Evolutionary conservation across 2,797 vertebrate genomes (phyloP).

Genomic region (Apodemus agrarius): DNA sequence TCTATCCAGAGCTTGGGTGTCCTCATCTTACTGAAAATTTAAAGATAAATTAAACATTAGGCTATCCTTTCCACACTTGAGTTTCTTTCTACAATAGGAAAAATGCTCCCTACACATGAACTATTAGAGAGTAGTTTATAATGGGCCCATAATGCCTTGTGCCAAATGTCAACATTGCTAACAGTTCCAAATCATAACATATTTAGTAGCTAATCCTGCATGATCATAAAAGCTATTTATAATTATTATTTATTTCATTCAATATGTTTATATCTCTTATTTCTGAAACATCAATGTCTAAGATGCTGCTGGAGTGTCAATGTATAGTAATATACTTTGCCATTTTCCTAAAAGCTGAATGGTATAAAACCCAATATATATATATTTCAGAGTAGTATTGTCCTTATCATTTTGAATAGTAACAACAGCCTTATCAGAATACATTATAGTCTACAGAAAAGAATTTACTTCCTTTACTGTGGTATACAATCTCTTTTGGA

Average conservation of each 20-base stretch:
- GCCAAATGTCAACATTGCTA: conserved; percentile 40
- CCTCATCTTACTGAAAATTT: conserved; percentile 39
- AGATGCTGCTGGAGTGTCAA: conserved; percentile 2
- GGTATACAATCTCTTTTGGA: neutral
- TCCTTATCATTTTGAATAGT: conserved; percentile 32
- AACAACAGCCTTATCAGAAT: conserved; percentile 31
- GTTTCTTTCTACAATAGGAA: conserved; percentile 40
- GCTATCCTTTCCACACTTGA: conserved; percentile 20
- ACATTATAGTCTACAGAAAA: conserved; percentile 10
- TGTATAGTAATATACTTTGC: neutral
- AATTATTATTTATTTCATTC: conserved; percentile 50
- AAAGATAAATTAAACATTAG: conserved; percentile 51
- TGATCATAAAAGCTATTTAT: conserved; percentile 31
- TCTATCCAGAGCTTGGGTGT: conserved; percentile 31
- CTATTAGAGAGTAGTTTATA: conserved; percentile 45
- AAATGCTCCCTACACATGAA: neutral
- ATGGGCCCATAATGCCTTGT: neutral
- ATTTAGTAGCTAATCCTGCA: conserved; percentile 46
- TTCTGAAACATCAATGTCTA: conserved; percentile 41
- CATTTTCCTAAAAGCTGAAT: conserved; percentile 51
- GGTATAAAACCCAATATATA: conserved; percentile 27
- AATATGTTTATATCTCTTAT: conserved; percentile 12
- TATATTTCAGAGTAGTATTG: neutral
- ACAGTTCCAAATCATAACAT: conserved; percentile 44
- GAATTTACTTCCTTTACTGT: conserved; percentile 53